phyloP scores from a whole-genome alignment of 2,888 invertebrate genomes.

The Trilocha varians region DNA sequence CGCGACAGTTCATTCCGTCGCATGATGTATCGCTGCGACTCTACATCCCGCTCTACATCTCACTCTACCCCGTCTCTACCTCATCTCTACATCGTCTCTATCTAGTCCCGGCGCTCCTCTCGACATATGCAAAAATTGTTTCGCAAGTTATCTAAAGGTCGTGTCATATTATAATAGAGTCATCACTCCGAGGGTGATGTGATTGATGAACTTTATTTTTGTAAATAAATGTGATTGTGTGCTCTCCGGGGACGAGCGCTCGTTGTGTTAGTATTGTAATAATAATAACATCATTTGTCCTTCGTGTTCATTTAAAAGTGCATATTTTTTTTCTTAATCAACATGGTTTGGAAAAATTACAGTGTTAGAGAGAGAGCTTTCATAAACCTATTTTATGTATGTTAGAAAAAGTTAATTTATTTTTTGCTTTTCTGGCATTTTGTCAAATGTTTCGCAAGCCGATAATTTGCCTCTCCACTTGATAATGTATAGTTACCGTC shows the following conservation, averaged over 20 bases:
- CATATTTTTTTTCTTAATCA: too few relatives aligned
- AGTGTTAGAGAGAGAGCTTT: too few relatives aligned
- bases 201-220: slow-evolving; percentile 10
- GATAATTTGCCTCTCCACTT: too few relatives aligned
- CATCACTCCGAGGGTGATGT: slow-evolving; percentile 22
- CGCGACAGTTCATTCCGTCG: neutral
- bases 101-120: slow-evolving; percentile 46
- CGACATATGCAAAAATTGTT: slow-evolving; percentile 73
- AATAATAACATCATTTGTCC: neutral
- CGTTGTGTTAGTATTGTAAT: neutral
- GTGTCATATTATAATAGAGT: slow-evolving; percentile 52
- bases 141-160: slow-evolving; percentile 62
- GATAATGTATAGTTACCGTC: too few relatives aligned
- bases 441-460: too few relatives aligned
- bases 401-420: too few relatives aligned
- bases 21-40: neutral
- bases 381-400: too few relatives aligned
- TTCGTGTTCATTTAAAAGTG: neutral
- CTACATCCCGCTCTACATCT: too few relatives aligned
- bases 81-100: too few relatives aligned
- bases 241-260: neutral
- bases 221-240: slow-evolving; percentile 3
- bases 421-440: too few relatives aligned
- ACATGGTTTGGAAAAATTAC: too few relatives aligned
- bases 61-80: too few relatives aligned